Base-by-base conservation (phyloP, 2,797 vertebrate genomes). In the Parotocinclus haroldoi region DNA sequence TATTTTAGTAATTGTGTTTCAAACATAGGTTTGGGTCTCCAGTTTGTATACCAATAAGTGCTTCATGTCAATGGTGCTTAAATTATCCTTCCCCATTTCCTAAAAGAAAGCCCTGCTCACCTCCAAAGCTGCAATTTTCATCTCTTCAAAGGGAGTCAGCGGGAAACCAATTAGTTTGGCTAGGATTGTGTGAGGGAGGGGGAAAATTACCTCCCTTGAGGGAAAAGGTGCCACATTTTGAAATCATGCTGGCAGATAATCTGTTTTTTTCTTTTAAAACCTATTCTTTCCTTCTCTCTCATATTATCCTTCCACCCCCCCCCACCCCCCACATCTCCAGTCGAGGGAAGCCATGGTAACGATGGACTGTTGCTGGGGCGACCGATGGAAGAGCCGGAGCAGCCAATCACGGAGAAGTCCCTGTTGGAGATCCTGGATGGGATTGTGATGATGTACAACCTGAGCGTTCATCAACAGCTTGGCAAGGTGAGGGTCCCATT, bases 381-480 rank as follows among this genome's bases (percentile, higher is more conserved):
- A 87, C 96, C 95, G 6, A 76, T 90, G 1, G 95, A 96, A 75
- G 94, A 98, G 70, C 89, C 92, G 0, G 93, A 96, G 38, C 91
- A 93, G 75, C 91, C 90, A 44, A 91, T 96, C 69, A 90, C 94
- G 0, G 95, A 99, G 81, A 98, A 96, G 83, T 99, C 96, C 0
- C 87, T 99, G 71, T 82, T 99, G 84, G 96, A 98, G 82, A 89
- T 99, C 19, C 81, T 97, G 36, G 96, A 98, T 9, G 96, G 96
- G 0, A 90, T 94, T 12, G 85, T 98, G 87, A 98, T 99, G 94
- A 98, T 99, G 94, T 99, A 99, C 81, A 96, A 94, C 79, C 89
- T 99, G 78, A 98, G 96, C 3, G 96, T 98, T 7, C 96, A 99
- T 80, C 96, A 99, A 85, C 96, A 99, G 80, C 92, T 99, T 75